Base-by-base conservation (phyloP, 2,888 invertebrate species). In the Tetanocera ferruginea region DNA sequence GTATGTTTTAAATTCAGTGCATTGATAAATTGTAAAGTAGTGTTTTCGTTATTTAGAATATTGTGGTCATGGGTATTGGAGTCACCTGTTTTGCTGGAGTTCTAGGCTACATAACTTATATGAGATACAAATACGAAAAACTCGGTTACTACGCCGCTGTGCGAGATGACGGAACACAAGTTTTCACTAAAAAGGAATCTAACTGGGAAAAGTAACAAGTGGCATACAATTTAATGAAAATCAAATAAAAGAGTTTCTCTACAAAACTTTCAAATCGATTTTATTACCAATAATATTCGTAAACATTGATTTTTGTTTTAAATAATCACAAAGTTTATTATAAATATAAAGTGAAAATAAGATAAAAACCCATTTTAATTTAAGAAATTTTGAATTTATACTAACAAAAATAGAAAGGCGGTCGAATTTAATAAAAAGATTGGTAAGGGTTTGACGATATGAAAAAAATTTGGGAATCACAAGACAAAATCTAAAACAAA, bases 21-120 rank as follows among this genome's bases (percentile, higher is more conserved):
- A 4, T 37, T 1, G 11, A 23, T 31, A 11, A 34, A 14, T 17
- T 14, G 11, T 2, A 19, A 28, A 23, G 60, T 19, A 11, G 0
- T 17, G 5, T 72, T 34, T 62, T 34, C 5, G 78, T 73, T 71
- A 67, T 93, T 82, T 91, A 97, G 97, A 97, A 97, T 90, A 93
- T 94, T 83, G 92, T 94, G 3, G 93, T 97, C 81, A 97, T 97
- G 97, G 93, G 92, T 49, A 85, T 96, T 80, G 97, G 97, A 66
- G 86, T 94, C n/a, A 89, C 93, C 69, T 94, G 94, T 73, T 93
- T 97, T 85, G 91, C 93, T 17, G 90, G 94, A 19, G 94, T 95
- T 82, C 89, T 94, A 76, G 95, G 94, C 14, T 97, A 97, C 87
- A 93, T 98, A 51, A 92, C 94, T 4, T 97, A 97, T 86, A 96